These are phyloP conservation scores for Chelonus insularis DNA, from an alignment of 1,140 invertebrate species.

Conservation along the genomic window DNA sequence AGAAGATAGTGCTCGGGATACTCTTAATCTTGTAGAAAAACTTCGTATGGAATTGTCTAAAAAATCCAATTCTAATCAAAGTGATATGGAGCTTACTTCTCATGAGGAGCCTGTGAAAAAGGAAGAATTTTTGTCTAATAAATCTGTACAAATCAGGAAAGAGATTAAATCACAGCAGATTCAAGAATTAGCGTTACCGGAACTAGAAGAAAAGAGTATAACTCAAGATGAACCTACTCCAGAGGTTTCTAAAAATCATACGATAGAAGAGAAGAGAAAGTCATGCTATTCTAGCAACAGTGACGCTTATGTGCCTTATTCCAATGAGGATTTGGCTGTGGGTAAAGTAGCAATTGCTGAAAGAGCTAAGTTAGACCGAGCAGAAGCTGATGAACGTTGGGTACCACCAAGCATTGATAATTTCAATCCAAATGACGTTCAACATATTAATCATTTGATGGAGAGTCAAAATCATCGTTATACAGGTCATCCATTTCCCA, in stretches of 20 bases:
- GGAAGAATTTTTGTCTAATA: constrained; percentile 33
- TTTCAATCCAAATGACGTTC: constrained; percentile 52
- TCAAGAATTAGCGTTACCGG: constrained; percentile 14
- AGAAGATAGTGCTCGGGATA: constrained; percentile 74
- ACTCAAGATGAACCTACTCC: constrained; percentile 13
- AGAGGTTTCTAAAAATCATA: constrained; percentile 29
- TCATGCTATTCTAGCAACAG: constrained; percentile 45
- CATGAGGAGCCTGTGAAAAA: constrained; percentile 43
- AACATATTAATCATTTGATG: constrained; percentile 53
- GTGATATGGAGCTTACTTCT: constrained; percentile 48
- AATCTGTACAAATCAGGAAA: constrained; percentile 1
- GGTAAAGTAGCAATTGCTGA: constrained; percentile 52
- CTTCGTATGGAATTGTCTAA: constrained; percentile 70
- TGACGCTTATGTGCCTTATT: constrained; percentile 42
- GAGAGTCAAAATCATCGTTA: constrained; percentile 56
- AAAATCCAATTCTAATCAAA: constrained; percentile 63
- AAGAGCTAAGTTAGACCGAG: constrained; percentile 58
- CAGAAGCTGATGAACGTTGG: constrained; percentile 67
- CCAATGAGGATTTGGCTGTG: constrained; percentile 44
- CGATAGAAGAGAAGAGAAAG: constrained; percentile 49
- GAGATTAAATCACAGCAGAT: constrained; percentile 1
- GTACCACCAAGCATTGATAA: constrained; percentile 64
- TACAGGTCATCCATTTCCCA: constrained; percentile 44
- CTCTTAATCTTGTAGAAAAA: constrained; percentile 77
- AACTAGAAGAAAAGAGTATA: constrained; percentile 9